A percentile compares a stretch with the other conserved stretches of the same genome.
Evolutionary conservation across 2,113 vertebrate species (phyloP).

Genomic region (Pyrgilauda ruficollis): DNA sequence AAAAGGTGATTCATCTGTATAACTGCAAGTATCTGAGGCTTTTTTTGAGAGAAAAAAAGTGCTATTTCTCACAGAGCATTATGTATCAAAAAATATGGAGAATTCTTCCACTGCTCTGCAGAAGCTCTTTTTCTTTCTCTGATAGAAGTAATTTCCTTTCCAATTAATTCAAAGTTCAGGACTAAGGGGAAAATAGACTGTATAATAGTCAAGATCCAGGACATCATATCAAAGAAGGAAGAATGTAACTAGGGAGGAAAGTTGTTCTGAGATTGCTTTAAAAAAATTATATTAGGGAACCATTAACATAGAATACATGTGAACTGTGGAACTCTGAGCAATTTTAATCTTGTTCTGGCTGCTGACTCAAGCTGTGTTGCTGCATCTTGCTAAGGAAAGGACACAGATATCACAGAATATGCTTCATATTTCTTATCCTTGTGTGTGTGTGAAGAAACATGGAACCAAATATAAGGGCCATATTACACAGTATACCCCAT

Average conservation of each 20-base stretch:
- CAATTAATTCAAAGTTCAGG: not conserved
- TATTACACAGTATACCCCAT: not conserved
- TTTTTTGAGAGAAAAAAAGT: not conserved
- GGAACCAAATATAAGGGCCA: not conserved
- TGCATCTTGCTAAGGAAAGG: not conserved
- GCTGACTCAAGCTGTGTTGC: not conserved
- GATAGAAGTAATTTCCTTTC: not conserved
- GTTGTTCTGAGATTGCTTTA: not conserved
- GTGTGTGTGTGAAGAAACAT: not conserved
- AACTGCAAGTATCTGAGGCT: not conserved
- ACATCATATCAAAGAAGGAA: not conserved
- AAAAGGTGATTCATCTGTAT: not conserved
- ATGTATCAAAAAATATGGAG: not conserved
- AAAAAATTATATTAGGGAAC: not conserved
- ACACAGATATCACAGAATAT: not conserved
- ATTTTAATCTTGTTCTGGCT: not conserved
- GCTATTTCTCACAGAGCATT: not conserved
- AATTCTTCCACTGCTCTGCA: not conserved
- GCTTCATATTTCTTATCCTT: not conserved
- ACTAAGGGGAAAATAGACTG: not conserved
- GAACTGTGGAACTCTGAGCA: not conserved
- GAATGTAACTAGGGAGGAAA: not conserved
- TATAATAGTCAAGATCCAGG: not conserved
- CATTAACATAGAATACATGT: not conserved
- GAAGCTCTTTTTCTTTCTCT: not conserved